phyloP scores from a whole-genome alignment of 1,140 invertebrate genomes.

The Helicoverpa armigera region DNA sequence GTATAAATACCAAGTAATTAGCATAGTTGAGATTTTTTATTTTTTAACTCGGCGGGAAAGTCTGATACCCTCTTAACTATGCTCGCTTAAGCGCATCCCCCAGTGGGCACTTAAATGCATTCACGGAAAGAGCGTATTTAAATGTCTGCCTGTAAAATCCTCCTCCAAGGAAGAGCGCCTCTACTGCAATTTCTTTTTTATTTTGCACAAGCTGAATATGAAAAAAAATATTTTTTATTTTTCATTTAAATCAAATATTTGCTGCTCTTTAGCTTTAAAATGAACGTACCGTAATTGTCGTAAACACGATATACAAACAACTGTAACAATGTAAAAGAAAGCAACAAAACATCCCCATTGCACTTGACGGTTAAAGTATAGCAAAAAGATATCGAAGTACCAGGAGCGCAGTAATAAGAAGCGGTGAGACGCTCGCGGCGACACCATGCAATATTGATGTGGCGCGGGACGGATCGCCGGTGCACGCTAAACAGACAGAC shows the following conservation, averaged over 20 bases:
- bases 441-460: slow-evolving; percentile 59
- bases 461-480: slow-evolving; percentile 19
- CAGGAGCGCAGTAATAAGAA: slow-evolving; percentile 52
- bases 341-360: slow-evolving; percentile 27
- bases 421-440: slow-evolving; percentile 42
- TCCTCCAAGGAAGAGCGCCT: slow-evolving; percentile 28
- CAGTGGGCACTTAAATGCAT: slow-evolving; percentile 54
- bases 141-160: slow-evolving; percentile 53
- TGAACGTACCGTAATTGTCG: too few relatives aligned
- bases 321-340: too few relatives aligned
- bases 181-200: slow-evolving; percentile 11
- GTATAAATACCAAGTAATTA: slow-evolving; percentile 49
- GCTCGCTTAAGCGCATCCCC: slow-evolving; percentile 50
- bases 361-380: slow-evolving; percentile 42
- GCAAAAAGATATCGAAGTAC: slow-evolving; percentile 48
- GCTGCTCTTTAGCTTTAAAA: too few relatives aligned
- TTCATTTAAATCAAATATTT: neutral
- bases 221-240: neutral
- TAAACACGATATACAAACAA: too few relatives aligned
- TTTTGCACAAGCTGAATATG: neutral
- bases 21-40: slow-evolving; percentile 40
- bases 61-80: slow-evolving; percentile 56
- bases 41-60: slow-evolving; percentile 25
- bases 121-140: slow-evolving; percentile 60
- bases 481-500: slow-evolving; percentile 26